Evolutionary conservation across 53 echinoderm and acorn worm genomes (phyloP).

Genomic region (Patiria pectinifera): DNA sequence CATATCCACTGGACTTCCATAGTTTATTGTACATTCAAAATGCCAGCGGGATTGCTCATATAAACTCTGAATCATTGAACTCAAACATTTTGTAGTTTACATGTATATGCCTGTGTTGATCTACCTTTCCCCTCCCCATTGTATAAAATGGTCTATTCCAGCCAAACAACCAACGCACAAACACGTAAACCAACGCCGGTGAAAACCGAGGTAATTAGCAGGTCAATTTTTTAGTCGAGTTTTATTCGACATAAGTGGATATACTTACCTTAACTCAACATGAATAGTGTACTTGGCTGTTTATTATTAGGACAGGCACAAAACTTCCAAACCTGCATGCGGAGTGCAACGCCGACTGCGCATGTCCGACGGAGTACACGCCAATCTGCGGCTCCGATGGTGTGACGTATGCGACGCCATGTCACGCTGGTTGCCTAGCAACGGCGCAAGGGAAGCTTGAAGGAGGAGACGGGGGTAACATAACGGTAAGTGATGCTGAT

Average conservation of each 20-base stretch:
- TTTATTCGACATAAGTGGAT: background rate
- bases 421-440: slow-evolving; percentile 74
- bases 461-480: background rate
- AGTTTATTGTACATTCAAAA: too few relatives aligned
- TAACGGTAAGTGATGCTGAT: slow-evolving; percentile 49
- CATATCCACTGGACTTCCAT: too few relatives aligned
- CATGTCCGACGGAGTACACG: slow-evolving; percentile 59
- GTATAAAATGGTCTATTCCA: too few relatives aligned
- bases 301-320: background rate
- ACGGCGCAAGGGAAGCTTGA: background rate
- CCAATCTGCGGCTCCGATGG: slow-evolving; percentile 75
- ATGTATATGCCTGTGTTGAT: too few relatives aligned
- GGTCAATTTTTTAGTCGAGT: too few relatives aligned
- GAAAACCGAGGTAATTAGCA: too few relatives aligned
- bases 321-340: background rate
- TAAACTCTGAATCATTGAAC: too few relatives aligned
- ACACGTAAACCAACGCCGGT: too few relatives aligned
- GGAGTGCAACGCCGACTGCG: slow-evolving; percentile 66
- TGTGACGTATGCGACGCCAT: slow-evolving; percentile 69
- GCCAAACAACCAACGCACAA: too few relatives aligned
- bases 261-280: background rate
- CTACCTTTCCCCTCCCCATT: too few relatives aligned
- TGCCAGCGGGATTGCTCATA: too few relatives aligned
- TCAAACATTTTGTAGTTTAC: too few relatives aligned
- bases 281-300: background rate